Conservation (phyloP, 2,113 vertebrate genomes). For the Syngnathoides biaculeatus region DNA sequence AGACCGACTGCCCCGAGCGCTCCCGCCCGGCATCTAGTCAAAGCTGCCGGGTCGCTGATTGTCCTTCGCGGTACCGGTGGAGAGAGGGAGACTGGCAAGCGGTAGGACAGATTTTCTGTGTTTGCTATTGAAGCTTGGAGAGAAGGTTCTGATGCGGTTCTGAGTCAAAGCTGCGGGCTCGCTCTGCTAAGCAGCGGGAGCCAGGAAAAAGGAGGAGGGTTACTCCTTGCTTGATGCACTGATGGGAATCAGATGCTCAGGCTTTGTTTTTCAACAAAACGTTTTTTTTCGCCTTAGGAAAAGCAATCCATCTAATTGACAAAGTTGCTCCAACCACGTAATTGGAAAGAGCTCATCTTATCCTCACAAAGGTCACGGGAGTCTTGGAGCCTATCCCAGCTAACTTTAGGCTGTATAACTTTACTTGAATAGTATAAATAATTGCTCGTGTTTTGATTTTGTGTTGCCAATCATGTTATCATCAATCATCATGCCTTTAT, state of each 20-base stretch:
- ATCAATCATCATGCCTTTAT: too few relatives aligned
- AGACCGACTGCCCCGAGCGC: conserved; percentile 71
- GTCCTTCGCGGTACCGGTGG: conserved; percentile 78
- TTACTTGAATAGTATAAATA: too few relatives aligned
- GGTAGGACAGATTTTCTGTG: conserved; percentile 69
- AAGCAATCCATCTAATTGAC: background rate
- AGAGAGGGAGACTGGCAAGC: conserved; percentile 80
- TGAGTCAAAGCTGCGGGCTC: conserved; percentile 23
- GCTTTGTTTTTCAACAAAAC: background rate
- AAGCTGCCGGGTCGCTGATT: conserved; percentile 74
- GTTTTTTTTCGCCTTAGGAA: background rate
- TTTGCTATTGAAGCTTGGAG: background rate
- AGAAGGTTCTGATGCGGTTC: conserved; percentile 13
- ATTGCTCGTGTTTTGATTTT: too few relatives aligned
- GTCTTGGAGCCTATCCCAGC: too few relatives aligned
- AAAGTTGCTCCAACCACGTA: background rate
- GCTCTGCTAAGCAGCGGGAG: conserved; percentile 21
- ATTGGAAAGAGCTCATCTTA: too few relatives aligned
- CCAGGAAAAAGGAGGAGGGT: conserved; percentile 14
- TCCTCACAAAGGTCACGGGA: too few relatives aligned
- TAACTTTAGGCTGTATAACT: too few relatives aligned
- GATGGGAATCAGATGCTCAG: conserved; percentile 55
- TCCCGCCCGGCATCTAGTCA: conserved; percentile 72
- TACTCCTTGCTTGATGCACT: conserved; percentile 21
- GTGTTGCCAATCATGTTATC: too few relatives aligned